Base-by-base conservation (phyloP, 2,888 invertebrate genomes). In the Perizoma affinitatum region DNA sequence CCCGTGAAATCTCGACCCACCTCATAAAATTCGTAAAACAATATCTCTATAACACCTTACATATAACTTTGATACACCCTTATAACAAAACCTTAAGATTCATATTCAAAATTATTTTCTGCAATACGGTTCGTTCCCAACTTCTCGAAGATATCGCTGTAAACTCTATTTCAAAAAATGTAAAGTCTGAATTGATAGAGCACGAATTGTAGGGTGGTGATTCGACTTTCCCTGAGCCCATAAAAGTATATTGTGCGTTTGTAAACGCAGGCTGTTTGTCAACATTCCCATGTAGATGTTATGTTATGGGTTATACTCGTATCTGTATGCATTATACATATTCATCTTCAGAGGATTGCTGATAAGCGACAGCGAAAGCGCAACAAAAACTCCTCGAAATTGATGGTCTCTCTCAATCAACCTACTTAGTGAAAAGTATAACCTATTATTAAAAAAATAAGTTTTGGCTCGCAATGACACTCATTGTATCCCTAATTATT, bases 11-110 rank as follows among this genome's bases (percentile, higher is more conserved):
- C 87, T 84, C 84, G 80, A 83, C 68, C 54, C 89, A 90, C 90
- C 88, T 90, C 91, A 90, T 91, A 90, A 91, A 91, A 88, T 90
- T 90, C 87, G 86, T 86, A 88, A 90, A 90, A 90, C 90, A 90
- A 91, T 90, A 90, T 90, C 90, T 86, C 75, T 72, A 54, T 38
- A 65, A 61, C 68, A 69, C 66, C 65, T 68, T 62, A 51, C 58
- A 57, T 35, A 59, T 40, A 54, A 22, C 38, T 40, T 44, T 41
- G n/a, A 48, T 35, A 34, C 54, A 54, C 48, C 59, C 57, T 72
- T 75, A 66, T 54, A 5, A 5, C 47, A 45, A 54, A 5, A 2
- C 0, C n/a, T 43, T 71, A 80, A 70, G 70, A 72, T 68, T 59
- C 47, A 72, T 50, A 65, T 67, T 76, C 54, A 40, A 50, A 58